These are phyloP conservation scores for Apostichopus leukothele DNA, from an alignment of 53 echinoderm and acorn worm species.

Conservation along the genomic window DNA sequence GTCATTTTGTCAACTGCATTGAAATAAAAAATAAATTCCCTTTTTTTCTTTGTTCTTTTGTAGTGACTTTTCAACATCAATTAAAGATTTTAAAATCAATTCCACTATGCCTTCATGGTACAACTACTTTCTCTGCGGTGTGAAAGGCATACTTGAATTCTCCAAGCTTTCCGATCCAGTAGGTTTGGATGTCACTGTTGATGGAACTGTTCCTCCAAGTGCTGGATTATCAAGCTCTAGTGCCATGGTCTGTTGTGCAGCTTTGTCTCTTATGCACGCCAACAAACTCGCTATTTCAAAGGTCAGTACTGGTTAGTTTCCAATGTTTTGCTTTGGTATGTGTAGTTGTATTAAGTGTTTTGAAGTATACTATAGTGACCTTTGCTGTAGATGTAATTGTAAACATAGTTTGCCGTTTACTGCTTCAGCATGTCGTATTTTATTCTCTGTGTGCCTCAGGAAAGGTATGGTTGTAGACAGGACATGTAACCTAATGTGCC, in stretches of 20 bases:
- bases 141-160: conserved; percentile 72
- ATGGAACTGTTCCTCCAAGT: conserved; percentile 81
- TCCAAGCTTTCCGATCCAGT: conserved; percentile 49
- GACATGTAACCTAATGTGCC: too few species aligned
- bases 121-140: conserved; percentile 91
- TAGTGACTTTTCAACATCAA: conserved; percentile 65
- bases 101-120: conserved; percentile 68
- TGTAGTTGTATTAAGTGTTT: not conserved
- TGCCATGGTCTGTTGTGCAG: conserved; percentile 93
- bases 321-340: not conserved
- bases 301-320: conserved; percentile 36
- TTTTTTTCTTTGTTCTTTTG: not conserved
- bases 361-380: too few species aligned
- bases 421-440: too few species aligned
- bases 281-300: conserved; percentile 73
- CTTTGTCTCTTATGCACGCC: conserved; percentile 78
- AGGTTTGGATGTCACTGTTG: conserved; percentile 74
- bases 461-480: too few species aligned
- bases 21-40: too few species aligned
- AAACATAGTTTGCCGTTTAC: too few species aligned
- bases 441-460: too few species aligned
- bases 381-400: too few species aligned
- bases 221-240: conserved; percentile 95
- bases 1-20: too few species aligned
- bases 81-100: conserved; percentile 60